Evolutionary conservation across 2,888 invertebrate species (phyloP).

Genomic region (Cyrtodaria siliqua): DNA sequence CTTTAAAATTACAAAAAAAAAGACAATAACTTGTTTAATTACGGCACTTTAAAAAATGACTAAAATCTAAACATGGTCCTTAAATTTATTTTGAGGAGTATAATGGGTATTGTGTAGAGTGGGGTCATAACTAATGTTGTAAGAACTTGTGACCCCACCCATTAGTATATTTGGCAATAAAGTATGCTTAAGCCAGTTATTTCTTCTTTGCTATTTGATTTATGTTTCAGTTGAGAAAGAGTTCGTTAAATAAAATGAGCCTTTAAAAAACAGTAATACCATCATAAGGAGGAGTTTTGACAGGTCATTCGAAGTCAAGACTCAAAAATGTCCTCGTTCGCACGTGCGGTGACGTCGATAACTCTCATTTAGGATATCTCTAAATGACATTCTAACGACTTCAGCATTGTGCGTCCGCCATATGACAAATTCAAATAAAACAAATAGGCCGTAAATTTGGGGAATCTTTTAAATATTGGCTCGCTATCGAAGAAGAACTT

Average conservation of each 20-base stretch:
- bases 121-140: too few relatives aligned
- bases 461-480: conserved; percentile 6
- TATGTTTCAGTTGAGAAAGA: too few relatives aligned
- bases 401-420: conserved; percentile 28
- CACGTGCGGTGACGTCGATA: conserved; percentile 48
- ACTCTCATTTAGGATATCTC: conserved; percentile 36
- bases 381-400: conserved; percentile 21
- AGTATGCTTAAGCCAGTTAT: too few relatives aligned
- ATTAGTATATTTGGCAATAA: too few relatives aligned
- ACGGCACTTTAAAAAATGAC: too few relatives aligned
- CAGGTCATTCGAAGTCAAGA: conserved; percentile 20
- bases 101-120: too few relatives aligned
- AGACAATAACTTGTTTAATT: too few relatives aligned
- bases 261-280: background rate
- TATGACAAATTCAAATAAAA: conserved; percentile 21
- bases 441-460: conserved; percentile 34
- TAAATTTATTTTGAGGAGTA: too few relatives aligned
- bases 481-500: conserved; percentile 4
- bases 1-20: too few relatives aligned
- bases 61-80: too few relatives aligned
- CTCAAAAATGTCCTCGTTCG: conserved; percentile 20
- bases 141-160: too few relatives aligned
- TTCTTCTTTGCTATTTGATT: too few relatives aligned
- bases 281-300: background rate
- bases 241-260: background rate